phyloP scores from a whole-genome alignment of 92 coral and sea anemone genomes.

The Epizoanthus scotinus region DNA sequence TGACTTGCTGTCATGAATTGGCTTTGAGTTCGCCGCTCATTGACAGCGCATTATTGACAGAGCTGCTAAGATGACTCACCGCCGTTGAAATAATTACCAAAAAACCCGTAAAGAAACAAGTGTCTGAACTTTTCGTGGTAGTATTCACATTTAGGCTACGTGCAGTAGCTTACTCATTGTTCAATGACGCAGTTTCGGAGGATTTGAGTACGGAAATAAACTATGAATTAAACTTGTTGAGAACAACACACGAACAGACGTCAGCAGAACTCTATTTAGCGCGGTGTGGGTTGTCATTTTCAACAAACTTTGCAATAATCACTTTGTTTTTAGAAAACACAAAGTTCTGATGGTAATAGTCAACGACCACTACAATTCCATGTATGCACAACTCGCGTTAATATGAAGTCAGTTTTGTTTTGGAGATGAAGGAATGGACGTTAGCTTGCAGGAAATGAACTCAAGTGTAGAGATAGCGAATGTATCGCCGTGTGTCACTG shows the following conservation, averaged over 20 bases:
- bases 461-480: neutral
- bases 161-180: neutral
- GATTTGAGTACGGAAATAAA: neutral
- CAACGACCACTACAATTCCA: neutral
- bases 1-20: constrained; percentile 65
- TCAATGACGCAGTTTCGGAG: constrained; percentile 31
- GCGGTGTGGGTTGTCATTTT: constrained; percentile 4
- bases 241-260: neutral
- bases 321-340: neutral
- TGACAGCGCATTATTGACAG: constrained; percentile 73
- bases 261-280: neutral
- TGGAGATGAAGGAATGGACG: neutral
- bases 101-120: constrained; percentile 33
- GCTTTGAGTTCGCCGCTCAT: constrained; percentile 80
- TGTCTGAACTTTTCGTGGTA: neutral
- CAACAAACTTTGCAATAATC: constrained; percentile 13
- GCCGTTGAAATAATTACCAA: constrained; percentile 63
- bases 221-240: neutral
- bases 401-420: neutral
- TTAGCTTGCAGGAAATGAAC: constrained; percentile 11
- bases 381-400: neutral
- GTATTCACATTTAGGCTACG: constrained; percentile 41
- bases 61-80: constrained; percentile 60
- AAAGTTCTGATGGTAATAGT: neutral
- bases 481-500: neutral